Conservation (phyloP, 2,888 invertebrate genomes). For the Drosophila pseudotalamancana region DNA sequence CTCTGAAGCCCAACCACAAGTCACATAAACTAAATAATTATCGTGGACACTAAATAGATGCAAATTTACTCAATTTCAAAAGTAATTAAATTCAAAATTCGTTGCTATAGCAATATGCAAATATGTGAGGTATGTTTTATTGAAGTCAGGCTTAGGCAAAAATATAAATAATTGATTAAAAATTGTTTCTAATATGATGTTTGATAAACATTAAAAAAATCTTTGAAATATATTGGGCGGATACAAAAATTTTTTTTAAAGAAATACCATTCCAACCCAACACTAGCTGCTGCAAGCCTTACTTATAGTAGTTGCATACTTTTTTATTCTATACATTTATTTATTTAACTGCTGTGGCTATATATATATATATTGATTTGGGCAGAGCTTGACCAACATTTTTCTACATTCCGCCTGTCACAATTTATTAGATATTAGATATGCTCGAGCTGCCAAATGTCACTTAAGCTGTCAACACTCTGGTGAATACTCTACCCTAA, state of each 20-base stretch:
- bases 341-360: slow-evolving; percentile 2
- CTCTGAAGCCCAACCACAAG: not conserved
- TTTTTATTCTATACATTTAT: too few relatives aligned
- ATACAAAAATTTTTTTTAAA: too few relatives aligned
- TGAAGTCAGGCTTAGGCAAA: too few relatives aligned
- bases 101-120: too few relatives aligned
- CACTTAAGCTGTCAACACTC: slow-evolving; percentile 79
- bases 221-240: too few relatives aligned
- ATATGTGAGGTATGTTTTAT: too few relatives aligned
- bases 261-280: too few relatives aligned
- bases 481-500: slow-evolving; percentile 20
- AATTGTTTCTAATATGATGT: too few relatives aligned
- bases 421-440: slow-evolving; percentile 29
- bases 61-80: not conserved
- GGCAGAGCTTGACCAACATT: not conserved
- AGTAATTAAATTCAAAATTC: not conserved
- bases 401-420: slow-evolving; percentile 1
- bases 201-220: too few relatives aligned
- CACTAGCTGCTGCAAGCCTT: too few relatives aligned
- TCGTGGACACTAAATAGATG: not conserved
- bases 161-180: too few relatives aligned
- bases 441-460: slow-evolving; percentile 66
- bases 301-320: too few relatives aligned
- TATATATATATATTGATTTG: slow-evolving; percentile 2
- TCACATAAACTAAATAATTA: slow-evolving; percentile 2